These are phyloP conservation scores for Nyctibius bracteatus DNA, from an alignment of 2,113 vertebrate genomes.

Conservation along the genomic window DNA sequence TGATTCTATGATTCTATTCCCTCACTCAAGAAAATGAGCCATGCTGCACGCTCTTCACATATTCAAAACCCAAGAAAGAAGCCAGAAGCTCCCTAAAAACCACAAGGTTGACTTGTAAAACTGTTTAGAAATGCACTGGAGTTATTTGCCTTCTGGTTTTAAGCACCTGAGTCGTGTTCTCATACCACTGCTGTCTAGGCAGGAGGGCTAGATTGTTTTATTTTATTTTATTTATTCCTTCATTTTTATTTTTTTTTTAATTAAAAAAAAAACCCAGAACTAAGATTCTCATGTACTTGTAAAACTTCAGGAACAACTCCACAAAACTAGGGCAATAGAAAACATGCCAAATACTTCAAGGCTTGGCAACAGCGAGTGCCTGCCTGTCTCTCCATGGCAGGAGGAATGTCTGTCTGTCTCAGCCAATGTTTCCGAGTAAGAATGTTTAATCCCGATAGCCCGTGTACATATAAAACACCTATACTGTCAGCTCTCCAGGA, in stretches of 20 bases:
- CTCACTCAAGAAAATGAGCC: not conserved
- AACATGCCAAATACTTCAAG: constrained; percentile 46
- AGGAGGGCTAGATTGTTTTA: not conserved
- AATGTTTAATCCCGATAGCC: constrained; percentile 42
- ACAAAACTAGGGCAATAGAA: constrained; percentile 51
- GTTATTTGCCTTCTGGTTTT: not conserved
- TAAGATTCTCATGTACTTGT: not conserved
- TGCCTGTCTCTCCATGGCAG: constrained; percentile 28
- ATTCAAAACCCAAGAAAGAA: not conserved
- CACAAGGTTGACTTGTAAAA: not conserved
- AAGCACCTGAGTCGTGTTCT: not conserved
- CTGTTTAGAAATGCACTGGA: not conserved
- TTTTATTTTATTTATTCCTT: not conserved
- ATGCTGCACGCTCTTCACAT: not conserved
- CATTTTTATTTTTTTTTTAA: not conserved
- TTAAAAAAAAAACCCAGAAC: not conserved
- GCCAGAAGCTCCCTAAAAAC: not conserved
- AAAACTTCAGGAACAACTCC: constrained; percentile 54
- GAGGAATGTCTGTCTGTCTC: constrained; percentile 34
- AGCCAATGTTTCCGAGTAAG: constrained; percentile 33
- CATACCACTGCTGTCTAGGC: not conserved
- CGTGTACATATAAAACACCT: constrained; percentile 19
- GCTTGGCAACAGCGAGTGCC: constrained; percentile 31
- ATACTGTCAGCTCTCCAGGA: constrained; percentile 35
- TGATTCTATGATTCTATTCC: not conserved